A percentile compares a stretch with the other conserved stretches of the same genome.
Conservation (phyloP, 1,140 invertebrate species). For the Zaprionus tsacasi region DNA sequence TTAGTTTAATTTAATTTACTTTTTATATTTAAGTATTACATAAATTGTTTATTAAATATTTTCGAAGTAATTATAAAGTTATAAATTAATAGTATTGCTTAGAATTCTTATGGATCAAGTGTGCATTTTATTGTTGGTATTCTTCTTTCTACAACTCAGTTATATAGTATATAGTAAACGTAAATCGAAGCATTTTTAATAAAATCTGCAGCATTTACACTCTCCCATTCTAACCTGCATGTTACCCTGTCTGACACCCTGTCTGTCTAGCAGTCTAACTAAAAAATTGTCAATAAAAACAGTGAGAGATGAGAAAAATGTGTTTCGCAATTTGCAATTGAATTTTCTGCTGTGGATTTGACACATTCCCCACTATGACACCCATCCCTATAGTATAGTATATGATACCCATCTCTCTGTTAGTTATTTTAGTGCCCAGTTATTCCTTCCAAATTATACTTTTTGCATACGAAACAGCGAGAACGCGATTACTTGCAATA, state of each 20-base stretch:
- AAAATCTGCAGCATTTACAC: constrained; percentile 49
- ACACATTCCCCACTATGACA: constrained; percentile 9
- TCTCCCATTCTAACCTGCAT: background rate
- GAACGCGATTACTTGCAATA: background rate
- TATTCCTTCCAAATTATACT: background rate
- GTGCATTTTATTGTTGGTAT: too few relatives aligned
- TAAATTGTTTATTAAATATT: background rate
- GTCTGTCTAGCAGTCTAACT: constrained; percentile 32
- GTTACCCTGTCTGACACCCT: background rate
- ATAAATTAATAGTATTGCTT: too few relatives aligned
- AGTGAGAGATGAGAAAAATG: constrained; percentile 67
- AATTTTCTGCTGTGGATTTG: constrained; percentile 70
- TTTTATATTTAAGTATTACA: background rate
- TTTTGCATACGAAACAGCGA: background rate
- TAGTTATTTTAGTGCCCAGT: background rate
- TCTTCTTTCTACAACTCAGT: too few relatives aligned
- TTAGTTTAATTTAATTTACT: background rate
- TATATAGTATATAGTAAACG: constrained; percentile 36
- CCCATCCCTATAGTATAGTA: background rate
- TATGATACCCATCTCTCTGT: background rate
- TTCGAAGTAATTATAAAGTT: too few relatives aligned
- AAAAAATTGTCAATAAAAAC: constrained; percentile 70
- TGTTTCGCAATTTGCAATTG: constrained; percentile 75
- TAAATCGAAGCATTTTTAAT: constrained; percentile 79
- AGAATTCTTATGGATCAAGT: too few relatives aligned